These are phyloP conservation scores for Helogale parvula DNA, from an alignment of 2,113 vertebrate genomes.

Conservation along the genomic window DNA sequence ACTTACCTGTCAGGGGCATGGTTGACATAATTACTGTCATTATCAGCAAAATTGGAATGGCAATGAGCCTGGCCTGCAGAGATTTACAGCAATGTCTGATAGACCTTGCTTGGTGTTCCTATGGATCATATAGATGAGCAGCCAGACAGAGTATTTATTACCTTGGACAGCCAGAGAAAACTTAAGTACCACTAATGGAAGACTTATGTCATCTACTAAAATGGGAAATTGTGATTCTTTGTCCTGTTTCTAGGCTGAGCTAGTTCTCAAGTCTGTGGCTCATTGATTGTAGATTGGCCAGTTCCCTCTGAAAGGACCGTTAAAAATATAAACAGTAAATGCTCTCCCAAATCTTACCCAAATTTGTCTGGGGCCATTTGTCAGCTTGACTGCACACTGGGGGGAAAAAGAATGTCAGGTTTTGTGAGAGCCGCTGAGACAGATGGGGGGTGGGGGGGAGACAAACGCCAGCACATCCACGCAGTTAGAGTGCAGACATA, in stretches of 20 bases:
- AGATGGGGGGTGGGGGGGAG: neutral
- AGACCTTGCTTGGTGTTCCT: neutral
- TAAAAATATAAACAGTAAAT: neutral
- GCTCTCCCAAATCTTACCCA: neutral
- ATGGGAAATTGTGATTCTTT: neutral
- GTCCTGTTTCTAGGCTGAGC: neutral
- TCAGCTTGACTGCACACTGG: neutral
- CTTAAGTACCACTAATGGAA: neutral
- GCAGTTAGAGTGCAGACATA: neutral
- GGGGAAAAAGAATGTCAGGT: neutral
- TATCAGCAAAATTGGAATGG: neutral
- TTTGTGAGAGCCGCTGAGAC: neutral
- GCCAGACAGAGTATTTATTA: neutral
- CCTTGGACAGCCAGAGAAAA: neutral
- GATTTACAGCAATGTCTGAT: rapidly evolving
- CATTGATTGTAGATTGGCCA: neutral
- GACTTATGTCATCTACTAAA: neutral
- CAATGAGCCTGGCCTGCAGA: neutral
- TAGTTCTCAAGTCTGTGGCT: too few relatives aligned
- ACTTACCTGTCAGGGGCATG: neutral
- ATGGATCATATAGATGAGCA: neutral
- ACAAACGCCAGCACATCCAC: neutral
- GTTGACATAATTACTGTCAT: neutral
- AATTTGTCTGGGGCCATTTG: neutral
- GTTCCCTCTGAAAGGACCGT: neutral